These are phyloP conservation scores for Agrilus planipennis DNA, from an alignment of 1,140 invertebrate genomes.

Conservation along the genomic window DNA sequence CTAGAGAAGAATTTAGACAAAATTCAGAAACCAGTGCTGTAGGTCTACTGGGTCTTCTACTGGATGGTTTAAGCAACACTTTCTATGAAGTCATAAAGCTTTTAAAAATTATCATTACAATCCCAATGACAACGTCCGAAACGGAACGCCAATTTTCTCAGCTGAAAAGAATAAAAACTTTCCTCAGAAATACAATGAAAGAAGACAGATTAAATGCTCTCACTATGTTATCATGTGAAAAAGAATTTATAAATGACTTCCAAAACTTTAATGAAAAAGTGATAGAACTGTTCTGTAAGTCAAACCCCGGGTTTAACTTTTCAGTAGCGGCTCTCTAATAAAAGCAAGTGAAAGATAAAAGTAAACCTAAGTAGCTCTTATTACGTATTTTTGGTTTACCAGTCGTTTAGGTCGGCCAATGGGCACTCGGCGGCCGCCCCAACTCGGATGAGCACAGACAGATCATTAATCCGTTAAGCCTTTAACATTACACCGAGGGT, in stretches of 20 bases:
- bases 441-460: no score
- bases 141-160: constrained; percentile 26
- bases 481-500: no score
- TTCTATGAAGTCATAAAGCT: constrained; percentile 13
- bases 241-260: neutral
- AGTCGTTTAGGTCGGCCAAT: no score
- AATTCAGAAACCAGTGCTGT: neutral
- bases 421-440: no score
- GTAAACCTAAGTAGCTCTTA: no score
- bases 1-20: constrained; percentile 8
- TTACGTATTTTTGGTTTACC: no score
- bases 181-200: constrained; percentile 21
- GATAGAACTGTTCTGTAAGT: no score
- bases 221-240: constrained; percentile 20
- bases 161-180: constrained; percentile 28
- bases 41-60: neutral
- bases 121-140: constrained; percentile 20
- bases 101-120: constrained; percentile 16
- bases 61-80: neutral
- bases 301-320: no score
- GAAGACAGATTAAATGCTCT: constrained; percentile 21
- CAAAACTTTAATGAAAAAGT: neutral
- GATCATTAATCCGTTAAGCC: no score
- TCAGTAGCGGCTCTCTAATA: no score
- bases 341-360: no score